Conservation (phyloP, 2,888 invertebrate genomes). For the Meghimatium bilineatum region DNA sequence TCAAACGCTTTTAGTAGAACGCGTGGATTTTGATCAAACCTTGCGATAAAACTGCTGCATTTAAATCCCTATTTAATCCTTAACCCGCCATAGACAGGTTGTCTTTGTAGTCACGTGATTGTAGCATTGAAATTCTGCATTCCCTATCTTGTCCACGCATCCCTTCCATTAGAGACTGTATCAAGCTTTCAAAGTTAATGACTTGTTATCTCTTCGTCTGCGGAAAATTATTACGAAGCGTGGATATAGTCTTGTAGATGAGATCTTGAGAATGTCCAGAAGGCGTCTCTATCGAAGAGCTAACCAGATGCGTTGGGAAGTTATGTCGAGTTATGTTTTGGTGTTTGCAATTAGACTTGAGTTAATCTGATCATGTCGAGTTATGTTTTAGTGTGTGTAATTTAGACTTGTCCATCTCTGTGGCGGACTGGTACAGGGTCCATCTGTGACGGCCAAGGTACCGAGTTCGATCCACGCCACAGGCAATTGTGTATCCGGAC, state of each 20-base stretch:
- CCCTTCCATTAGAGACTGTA: background rate
- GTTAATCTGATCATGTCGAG: too few relatives aligned
- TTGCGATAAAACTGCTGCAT: background rate
- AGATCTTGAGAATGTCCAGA: too few relatives aligned
- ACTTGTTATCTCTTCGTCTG: background rate
- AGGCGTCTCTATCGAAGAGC: too few relatives aligned
- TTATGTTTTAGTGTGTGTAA: too few relatives aligned
- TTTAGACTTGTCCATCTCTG: too few relatives aligned
- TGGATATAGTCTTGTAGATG: background rate
- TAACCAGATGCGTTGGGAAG: too few relatives aligned
- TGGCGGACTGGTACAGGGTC: too few relatives aligned
- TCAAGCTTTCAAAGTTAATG: background rate
- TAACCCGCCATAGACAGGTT: background rate
- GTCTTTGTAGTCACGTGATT: slow-evolving; percentile 8
- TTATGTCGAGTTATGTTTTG: too few relatives aligned
- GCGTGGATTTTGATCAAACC: background rate
- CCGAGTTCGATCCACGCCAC: too few relatives aligned
- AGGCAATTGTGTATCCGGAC: too few relatives aligned
- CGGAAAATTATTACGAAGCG: background rate
- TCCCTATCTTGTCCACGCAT: background rate
- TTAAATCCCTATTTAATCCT: slow-evolving; percentile 3
- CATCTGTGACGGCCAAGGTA: too few relatives aligned
- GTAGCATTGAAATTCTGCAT: background rate
- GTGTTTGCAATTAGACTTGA: too few relatives aligned
- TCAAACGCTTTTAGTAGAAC: slow-evolving; percentile 19